These are phyloP conservation scores for Drosophila mimetica DNA, from an alignment of 2,888 invertebrate species.

Conservation along the genomic window DNA sequence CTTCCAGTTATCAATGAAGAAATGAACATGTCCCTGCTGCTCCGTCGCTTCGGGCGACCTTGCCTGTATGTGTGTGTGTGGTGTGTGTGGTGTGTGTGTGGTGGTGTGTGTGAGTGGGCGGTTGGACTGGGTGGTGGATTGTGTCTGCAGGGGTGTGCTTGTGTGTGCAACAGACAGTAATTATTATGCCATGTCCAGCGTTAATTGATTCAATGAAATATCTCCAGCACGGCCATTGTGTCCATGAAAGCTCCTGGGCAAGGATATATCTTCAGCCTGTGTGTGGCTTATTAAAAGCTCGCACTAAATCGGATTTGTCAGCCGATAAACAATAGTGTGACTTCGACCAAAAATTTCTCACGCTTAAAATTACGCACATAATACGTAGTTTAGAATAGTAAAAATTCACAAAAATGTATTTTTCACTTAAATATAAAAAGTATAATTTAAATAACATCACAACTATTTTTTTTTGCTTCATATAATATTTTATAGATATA, in stretches of 20 bases:
- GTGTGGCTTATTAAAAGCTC: conserved; percentile 43
- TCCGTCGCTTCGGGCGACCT: conserved; percentile 63
- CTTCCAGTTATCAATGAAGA: conserved; percentile 35
- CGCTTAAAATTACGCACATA: no score
- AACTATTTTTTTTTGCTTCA: no score
- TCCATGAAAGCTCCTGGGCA: conserved; percentile 23
- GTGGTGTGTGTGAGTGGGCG: conserved; percentile 12
- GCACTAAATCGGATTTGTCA: conserved; percentile 29
- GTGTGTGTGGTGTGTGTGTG: conserved; percentile 36
- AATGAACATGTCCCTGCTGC: conserved; percentile 47
- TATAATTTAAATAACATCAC: no score
- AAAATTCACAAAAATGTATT: no score
- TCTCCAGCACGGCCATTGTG: conserved; percentile 43
- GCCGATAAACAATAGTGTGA: conserved; percentile 1
- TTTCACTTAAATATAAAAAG: no score
- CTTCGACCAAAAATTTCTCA: neutral
- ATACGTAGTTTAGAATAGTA: no score
- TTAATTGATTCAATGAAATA: conserved; percentile 79
- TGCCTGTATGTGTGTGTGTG: conserved; percentile 43
- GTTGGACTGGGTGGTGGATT: neutral
- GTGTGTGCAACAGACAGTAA: conserved; percentile 70
- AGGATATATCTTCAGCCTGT: conserved; percentile 15
- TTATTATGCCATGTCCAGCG: conserved; percentile 81
- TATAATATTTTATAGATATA: no score
- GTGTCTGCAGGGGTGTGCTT: conserved; percentile 23